Evolutionary conservation across 2,113 vertebrate genomes (phyloP).

Genomic region (Corythaeola cristata): DNA sequence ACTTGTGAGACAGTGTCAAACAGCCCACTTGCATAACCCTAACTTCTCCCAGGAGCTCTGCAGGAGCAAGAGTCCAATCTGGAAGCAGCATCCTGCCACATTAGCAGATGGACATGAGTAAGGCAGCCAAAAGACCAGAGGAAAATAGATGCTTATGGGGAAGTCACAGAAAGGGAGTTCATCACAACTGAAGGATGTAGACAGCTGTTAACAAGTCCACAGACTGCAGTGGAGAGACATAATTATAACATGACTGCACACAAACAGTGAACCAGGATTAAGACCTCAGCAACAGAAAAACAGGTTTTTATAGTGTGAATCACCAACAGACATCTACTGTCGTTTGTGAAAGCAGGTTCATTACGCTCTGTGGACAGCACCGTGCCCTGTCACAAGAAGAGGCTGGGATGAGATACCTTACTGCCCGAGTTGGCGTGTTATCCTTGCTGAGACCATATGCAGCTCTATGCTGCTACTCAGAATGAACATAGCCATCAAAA

Average conservation of each 20-base stretch:
- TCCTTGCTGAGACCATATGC: neutral
- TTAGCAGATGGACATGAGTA: neutral
- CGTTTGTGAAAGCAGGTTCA: neutral
- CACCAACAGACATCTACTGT: neutral
- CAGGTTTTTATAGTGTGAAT: neutral
- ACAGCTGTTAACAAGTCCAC: neutral
- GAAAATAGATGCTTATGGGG: neutral
- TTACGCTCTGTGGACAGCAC: neutral
- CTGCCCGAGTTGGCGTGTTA: fast-evolving
- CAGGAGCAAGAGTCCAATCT: neutral
- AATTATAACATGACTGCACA: neutral
- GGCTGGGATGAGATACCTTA: neutral
- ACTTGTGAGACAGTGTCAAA: neutral
- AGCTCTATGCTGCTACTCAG: neutral
- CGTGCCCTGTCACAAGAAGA: neutral
- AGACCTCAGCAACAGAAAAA: neutral
- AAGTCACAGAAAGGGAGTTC: neutral
- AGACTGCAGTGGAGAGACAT: neutral
- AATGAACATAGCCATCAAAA: neutral
- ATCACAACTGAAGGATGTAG: neutral
- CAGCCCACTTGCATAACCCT: neutral
- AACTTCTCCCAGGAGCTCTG: neutral
- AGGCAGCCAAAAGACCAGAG: conserved; percentile 36
- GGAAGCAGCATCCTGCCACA: conserved; percentile 15
- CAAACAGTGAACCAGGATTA: neutral